A percentile compares a stretch with the other conserved stretches of the same genome.
phyloP scores from a whole-genome alignment of 2,113 vertebrate genomes.

The Lota lota region DNA sequence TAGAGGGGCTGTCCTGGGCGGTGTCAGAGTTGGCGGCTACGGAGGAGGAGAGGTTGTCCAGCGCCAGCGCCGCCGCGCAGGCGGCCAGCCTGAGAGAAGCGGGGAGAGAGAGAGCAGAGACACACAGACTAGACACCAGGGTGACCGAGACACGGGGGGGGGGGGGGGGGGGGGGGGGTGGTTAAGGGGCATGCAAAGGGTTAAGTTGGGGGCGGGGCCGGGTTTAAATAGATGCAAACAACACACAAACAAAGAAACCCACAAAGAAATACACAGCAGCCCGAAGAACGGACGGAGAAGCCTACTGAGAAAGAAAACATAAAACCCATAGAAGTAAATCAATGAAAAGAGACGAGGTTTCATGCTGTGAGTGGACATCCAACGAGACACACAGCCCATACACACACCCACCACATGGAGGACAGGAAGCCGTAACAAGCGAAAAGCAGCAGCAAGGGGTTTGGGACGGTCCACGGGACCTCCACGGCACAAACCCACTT shows the following conservation, averaged over 20 bases:
- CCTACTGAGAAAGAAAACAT: conserved; percentile 6
- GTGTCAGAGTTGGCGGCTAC: conserved; percentile 96
- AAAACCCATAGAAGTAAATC: conserved; percentile 1
- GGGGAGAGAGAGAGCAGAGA: conserved; percentile 83
- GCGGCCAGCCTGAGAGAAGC: conserved; percentile 86
- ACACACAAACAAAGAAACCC: conserved; percentile 2
- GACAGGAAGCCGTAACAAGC: conserved; percentile 43
- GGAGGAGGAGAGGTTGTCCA: conserved; percentile 96
- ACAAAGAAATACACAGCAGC: conserved; percentile 63
- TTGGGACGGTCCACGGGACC: too few species aligned
- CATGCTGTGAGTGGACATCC: conserved; percentile 68
- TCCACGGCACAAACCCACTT: conserved; percentile 36
- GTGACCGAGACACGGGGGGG: conserved; percentile 67
- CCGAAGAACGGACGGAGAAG: conserved; percentile 39
- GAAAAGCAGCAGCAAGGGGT: conserved; percentile 48
- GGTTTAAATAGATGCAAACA: conserved; percentile 38
- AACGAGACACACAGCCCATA: conserved; percentile 56
- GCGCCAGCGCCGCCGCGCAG: conserved; percentile 83
- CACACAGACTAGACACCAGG: conserved; percentile 73
- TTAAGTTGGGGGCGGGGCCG: conserved; percentile 35
- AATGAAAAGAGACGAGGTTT: conserved; percentile 42
- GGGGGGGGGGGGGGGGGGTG: conserved; percentile 25
- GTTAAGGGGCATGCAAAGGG: conserved; percentile 55
- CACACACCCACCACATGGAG: conserved; percentile 56
- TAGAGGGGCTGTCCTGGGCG: conserved; percentile 94